Percentiles rank a stretch among this genome's conserved stretches.
Conservation (phyloP, 2,113 vertebrate species). For the Hemichromis elongatus region DNA sequence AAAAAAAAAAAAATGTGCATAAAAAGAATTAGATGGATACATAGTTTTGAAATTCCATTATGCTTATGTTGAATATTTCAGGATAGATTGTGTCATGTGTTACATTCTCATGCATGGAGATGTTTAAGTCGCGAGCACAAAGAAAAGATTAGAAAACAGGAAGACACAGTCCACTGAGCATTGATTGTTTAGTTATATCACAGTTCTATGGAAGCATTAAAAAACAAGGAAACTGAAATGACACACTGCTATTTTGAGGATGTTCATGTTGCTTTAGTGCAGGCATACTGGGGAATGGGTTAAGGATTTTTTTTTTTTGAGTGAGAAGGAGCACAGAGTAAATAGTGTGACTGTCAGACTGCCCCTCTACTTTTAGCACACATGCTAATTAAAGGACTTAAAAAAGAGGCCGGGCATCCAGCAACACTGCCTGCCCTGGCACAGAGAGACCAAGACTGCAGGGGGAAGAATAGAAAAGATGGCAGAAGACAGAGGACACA, state of each 20-base stretch:
- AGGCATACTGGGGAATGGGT: background rate
- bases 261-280: background rate
- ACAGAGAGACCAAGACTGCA: background rate
- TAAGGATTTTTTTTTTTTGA: background rate
- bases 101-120: background rate
- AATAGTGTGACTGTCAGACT: slow-evolving; percentile 9
- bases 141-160: too few species aligned
- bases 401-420: background rate
- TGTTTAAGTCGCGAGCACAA: background rate
- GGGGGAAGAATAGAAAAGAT: background rate
- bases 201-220: background rate
- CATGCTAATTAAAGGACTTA: slow-evolving; percentile 29
- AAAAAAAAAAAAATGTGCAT: slow-evolving; percentile 7
- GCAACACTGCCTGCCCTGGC: background rate
- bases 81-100: background rate
- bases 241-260: background rate
- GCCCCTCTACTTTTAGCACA: background rate
- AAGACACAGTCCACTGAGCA: background rate
- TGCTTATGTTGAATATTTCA: slow-evolving; percentile 17
- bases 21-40: background rate
- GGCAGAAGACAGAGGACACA: background rate
- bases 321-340: background rate
- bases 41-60: slow-evolving; percentile 51
- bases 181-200: background rate
- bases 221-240: background rate